Percentiles rank a stretch among this genome's conserved stretches.
Evolutionary conservation across 2,888 invertebrate species (phyloP).

Genomic region (Hirtodrosophila cameraria): DNA sequence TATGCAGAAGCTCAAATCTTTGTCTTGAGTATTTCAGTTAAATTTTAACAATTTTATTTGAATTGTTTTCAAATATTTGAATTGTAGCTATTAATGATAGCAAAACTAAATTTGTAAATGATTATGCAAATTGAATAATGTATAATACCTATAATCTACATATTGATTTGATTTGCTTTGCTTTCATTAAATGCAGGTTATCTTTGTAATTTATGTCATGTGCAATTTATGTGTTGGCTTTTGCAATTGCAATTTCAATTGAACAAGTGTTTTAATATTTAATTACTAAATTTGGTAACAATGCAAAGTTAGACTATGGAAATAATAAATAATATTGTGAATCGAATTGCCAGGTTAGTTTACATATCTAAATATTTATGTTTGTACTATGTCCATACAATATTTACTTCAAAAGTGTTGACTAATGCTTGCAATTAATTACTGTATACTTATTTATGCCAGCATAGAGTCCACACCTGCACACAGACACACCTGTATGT

Average conservation of each 20-base stretch:
- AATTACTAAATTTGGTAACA: not conserved
- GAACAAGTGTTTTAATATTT: conserved; percentile 22
- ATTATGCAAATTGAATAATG: conserved; percentile 38
- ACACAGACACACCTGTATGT: conserved; percentile 23
- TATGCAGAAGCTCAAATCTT: conserved; percentile 1
- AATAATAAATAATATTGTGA: not conserved
- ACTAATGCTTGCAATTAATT: conserved; percentile 52
- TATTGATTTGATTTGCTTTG: conserved; percentile 17
- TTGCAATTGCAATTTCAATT: not conserved
- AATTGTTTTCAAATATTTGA: conserved; percentile 3
- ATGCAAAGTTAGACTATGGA: no score
- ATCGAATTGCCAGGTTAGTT: no score
- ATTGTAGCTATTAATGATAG: conserved; percentile 22
- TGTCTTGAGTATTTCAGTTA: conserved; percentile 6
- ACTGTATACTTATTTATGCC: conserved; percentile 13
- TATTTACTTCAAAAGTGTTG: conserved; percentile 23
- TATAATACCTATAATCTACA: no score
- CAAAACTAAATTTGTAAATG: conserved; percentile 34
- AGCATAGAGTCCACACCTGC: not conserved
- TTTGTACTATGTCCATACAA: no score
- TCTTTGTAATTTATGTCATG: conserved; percentile 10
- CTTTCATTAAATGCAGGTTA: not conserved
- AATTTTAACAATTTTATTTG: conserved; percentile 2
- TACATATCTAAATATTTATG: no score
- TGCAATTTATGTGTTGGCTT: conserved; percentile 7